Evolutionary conservation across 1,140 invertebrate species (phyloP).

Genomic region (Drosophila hydei): DNA sequence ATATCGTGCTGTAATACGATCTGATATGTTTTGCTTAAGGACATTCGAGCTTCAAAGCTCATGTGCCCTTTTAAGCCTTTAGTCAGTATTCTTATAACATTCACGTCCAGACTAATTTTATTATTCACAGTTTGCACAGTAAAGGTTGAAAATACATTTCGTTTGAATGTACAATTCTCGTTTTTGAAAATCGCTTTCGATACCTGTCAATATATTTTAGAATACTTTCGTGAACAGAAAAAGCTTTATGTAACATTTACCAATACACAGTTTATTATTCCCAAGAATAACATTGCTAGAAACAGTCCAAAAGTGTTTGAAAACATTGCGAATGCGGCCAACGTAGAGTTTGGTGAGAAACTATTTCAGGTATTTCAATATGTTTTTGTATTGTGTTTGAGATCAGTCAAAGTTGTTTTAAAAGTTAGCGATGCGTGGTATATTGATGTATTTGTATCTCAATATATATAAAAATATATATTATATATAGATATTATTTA

Average conservation of each 20-base stretch:
- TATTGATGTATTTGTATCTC: no score
- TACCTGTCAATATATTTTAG: background rate
- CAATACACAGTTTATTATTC: conserved; percentile 5
- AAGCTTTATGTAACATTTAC: conserved; percentile 8
- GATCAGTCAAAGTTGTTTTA: background rate
- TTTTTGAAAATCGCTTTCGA: background rate
- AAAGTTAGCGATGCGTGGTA: no score
- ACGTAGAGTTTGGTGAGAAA: background rate
- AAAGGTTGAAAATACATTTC: background rate
- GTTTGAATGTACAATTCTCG: background rate
- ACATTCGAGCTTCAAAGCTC: background rate
- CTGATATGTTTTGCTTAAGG: background rate
- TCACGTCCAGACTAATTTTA: background rate
- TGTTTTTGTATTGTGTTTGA: background rate
- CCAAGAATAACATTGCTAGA: background rate
- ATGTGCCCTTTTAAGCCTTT: background rate
- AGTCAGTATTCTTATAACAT: background rate
- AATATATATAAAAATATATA: no score
- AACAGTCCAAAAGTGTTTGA: background rate
- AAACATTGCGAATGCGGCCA: conserved; percentile 6
- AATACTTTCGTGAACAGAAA: background rate
- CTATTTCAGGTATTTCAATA: background rate
- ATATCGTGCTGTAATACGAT: background rate
- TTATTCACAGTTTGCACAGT: background rate
- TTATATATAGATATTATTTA: no score